phyloP scores from a whole-genome alignment of 2,888 invertebrate genomes.

The Nymphalis urticae region DNA sequence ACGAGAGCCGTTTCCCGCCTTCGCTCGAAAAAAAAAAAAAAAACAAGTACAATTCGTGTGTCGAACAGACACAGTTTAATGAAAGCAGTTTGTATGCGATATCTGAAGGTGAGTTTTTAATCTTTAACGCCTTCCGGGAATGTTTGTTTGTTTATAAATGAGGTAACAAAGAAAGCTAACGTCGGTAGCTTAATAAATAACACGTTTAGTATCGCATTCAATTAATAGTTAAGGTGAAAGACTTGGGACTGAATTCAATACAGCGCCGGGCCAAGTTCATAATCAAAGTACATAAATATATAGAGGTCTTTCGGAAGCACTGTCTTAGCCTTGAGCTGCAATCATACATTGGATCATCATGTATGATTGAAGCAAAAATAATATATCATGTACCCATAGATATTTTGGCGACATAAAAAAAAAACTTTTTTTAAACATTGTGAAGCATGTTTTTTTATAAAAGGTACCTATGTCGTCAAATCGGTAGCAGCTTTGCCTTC shows the following conservation, averaged over 20 bases:
- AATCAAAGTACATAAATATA: too few species aligned
- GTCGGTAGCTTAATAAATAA: neutral
- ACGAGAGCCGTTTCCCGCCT: slow-evolving; percentile 29
- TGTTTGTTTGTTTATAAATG: slow-evolving; percentile 19
- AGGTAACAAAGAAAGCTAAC: slow-evolving; percentile 13
- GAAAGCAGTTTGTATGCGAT: slow-evolving; percentile 37
- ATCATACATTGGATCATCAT: too few species aligned
- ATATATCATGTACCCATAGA: too few species aligned
- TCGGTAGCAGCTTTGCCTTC: too few species aligned
- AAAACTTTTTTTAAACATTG: too few species aligned
- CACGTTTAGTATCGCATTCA: neutral
- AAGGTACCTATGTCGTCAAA: too few species aligned
- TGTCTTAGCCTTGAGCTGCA: too few species aligned
- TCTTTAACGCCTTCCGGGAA: slow-evolving; percentile 36
- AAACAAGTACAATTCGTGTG: neutral
- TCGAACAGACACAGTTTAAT: slow-evolving; percentile 27
- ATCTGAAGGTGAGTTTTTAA: neutral
- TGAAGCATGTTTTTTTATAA: too few species aligned
- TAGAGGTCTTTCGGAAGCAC: too few species aligned
- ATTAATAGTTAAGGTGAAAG: neutral
- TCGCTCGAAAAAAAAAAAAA: slow-evolving; percentile 1
- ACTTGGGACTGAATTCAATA: neutral
- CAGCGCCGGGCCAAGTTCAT: neutral
- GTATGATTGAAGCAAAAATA: too few species aligned
- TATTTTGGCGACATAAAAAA: too few species aligned